Percentiles rank a stretch among this genome's conserved stretches.
phyloP scores from a whole-genome alignment of 1,140 invertebrate genomes.

The Campodea augens region DNA sequence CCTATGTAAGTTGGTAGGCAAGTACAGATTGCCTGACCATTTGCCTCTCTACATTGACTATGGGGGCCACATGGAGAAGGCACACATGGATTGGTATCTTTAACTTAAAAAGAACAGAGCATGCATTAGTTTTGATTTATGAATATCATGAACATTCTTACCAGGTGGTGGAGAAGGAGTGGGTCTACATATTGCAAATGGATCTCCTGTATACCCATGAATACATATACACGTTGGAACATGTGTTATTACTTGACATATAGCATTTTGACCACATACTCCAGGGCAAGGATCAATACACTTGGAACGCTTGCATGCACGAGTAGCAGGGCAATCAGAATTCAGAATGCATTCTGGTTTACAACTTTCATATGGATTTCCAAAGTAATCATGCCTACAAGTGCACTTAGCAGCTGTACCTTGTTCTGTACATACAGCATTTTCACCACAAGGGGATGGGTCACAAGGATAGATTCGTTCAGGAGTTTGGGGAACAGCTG shows the following conservation, averaged over 20 bases:
- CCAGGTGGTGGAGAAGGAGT: constrained; percentile 3
- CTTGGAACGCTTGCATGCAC: constrained; percentile 48
- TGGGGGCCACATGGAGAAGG: constrained; percentile 43
- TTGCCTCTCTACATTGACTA: constrained; percentile 36
- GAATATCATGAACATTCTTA: too few species aligned
- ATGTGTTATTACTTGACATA: constrained; percentile 53
- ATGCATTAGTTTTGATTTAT: too few species aligned
- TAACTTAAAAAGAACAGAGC: not conserved
- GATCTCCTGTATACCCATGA: constrained; percentile 42
- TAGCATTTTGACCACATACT: constrained; percentile 48
- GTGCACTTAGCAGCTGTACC: constrained; percentile 46
- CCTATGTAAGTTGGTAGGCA: constrained; percentile 40
- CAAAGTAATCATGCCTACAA: constrained; percentile 42
- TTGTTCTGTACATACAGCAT: constrained; percentile 43
- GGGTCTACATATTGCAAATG: constrained; percentile 39
- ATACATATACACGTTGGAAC: constrained; percentile 48
- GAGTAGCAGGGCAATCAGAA: constrained; percentile 44
- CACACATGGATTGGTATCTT: constrained; percentile 32
- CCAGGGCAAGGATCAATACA: constrained; percentile 57
- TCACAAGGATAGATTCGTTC: constrained; percentile 36
- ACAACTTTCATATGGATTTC: constrained; percentile 52
- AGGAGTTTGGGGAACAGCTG: constrained; percentile 19
- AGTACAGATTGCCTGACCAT: constrained; percentile 35
- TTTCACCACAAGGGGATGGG: constrained; percentile 56
- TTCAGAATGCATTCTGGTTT: constrained; percentile 51